Evolutionary conservation across 2,797 vertebrate genomes (phyloP), one percentile per base, ranked within the genome.

Genomic region (Enteromius treurensis): DNA sequence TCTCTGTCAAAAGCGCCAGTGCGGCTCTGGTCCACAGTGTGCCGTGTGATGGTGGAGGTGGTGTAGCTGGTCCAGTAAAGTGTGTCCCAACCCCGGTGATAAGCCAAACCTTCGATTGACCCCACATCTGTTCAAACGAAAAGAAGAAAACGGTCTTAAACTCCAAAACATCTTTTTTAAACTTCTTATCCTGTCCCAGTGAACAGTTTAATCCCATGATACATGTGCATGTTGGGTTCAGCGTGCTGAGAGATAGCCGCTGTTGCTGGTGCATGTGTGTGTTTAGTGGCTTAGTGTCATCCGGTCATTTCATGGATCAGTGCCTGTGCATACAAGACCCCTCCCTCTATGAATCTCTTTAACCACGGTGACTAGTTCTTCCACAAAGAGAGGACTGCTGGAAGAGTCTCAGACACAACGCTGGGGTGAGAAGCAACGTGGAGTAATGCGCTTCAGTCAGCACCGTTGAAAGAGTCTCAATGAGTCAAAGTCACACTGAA

Each of bases 41-140:
- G 98, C 9, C 98, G 95, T n/a, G 96, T 97, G 89, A 98, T 98
- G 91, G 98, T 98, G 89, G 98, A 98, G 0, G 98, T 98, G 26
- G 98, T 99, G 89, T 98, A 99, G 92, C 98, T 99, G 3, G 98
- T 99, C 98, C 98, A 99, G 91, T 98, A 99, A 19, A 99, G 95
- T 0, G 97, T 97, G 85, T 99, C 98, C 98, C 98, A 99, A 84
- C 94, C 96, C 0, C 96, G 95, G 90, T 99, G 98, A 91, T 99
- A 99, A 0, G 98, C 96, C 93, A 99, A 92, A 26, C 98, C 98
- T 91, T 99, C 98, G 76, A 99, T 97, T 0, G 98, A 99, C 81
- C 98, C 98, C 79, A 99, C 97, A 1, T 98, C 98, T 99, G 93
- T 49, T 23, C 32, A 40, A 77, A 84, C 47, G 2, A 62, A 80